Evolutionary conservation across 1,140 invertebrate species (phyloP), one percentile per base, ranked within the genome.

Genomic region (Lepidurus couesii): DNA sequence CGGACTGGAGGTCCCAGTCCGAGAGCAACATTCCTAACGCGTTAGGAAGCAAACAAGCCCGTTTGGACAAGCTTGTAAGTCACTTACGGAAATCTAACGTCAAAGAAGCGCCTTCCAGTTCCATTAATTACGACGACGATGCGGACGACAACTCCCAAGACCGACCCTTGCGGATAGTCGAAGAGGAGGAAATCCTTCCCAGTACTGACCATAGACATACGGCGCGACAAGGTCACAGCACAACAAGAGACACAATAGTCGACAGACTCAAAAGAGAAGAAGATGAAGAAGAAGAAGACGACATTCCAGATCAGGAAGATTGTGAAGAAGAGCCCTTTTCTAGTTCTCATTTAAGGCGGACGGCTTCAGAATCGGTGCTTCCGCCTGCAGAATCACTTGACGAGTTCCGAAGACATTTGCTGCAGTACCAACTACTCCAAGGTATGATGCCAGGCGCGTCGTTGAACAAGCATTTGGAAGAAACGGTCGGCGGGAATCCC

Each of bases 281-380:
- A n/a, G n/a, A n/a, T n/a, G n/a, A n/a, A n/a, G n/a, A 21, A 65
- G 53, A 65, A n/a, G 53, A 65, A 65, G 53, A 65, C n/a, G 53
- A 65, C 6, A 65, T 21, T n/a, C 53, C 6, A 7, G 53, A 65
- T 65, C 53, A 65, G 21, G 53, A 65, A 7, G 53, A 65, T 21
- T 65, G 21, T 65, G 53, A 65, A 65, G 53, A 65, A 65, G 53
- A 65, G 21, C 53, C 53, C 53, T 65, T 65, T 65, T 21, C 53
- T 7, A 65, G n/a, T 16, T 65, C 53, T 65, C 53, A 65, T 7
- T 65, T 65, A 65, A 13, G 53, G 53, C 16, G 53, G 53, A 65
- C 53, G 21, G 53, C 53, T 7, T 65, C 53, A 7, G 53, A 65
- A 16, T 65, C 53, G 9, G 53, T 65, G 53, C 53, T 65, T 16